A percentile compares a stretch with the other conserved stretches of the same genome.
These are phyloP conservation scores for Oscheius sp. DNA, from an alignment of 2,888 invertebrate species.

Conservation along the genomic window DNA sequence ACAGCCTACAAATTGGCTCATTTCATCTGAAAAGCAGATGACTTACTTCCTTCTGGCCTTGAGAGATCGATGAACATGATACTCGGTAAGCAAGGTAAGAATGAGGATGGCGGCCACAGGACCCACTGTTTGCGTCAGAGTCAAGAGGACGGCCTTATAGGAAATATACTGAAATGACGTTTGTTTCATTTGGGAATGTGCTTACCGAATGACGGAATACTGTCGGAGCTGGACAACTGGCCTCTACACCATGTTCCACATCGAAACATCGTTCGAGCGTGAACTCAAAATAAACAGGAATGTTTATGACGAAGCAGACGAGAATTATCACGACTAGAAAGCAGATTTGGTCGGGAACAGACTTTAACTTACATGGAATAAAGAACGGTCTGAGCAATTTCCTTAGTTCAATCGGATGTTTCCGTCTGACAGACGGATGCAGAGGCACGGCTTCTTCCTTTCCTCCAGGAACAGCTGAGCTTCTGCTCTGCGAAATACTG, in stretches of 20 bases:
- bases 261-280: constrained; percentile 63
- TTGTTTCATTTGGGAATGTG: not conserved
- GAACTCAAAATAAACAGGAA: constrained; percentile 69
- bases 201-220: constrained; percentile 60
- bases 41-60: constrained; percentile 67
- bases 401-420: constrained; percentile 44
- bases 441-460: constrained; percentile 29
- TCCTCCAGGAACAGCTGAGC: constrained; percentile 3
- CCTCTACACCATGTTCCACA: constrained; percentile 52
- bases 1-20: constrained; percentile 51
- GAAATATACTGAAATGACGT: constrained; percentile 57
- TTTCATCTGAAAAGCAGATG: not conserved
- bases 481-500: constrained; percentile 15
- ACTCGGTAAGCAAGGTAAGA: constrained; percentile 68
- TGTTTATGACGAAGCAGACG: constrained; percentile 65
- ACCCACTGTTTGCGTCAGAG: constrained; percentile 68
- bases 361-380: constrained; percentile 45
- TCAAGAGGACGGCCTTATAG: constrained; percentile 64
- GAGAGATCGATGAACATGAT: constrained; percentile 64
- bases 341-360: not conserved
- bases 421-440: constrained; percentile 16
- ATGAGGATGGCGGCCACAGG: constrained; percentile 67
- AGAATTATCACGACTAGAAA: constrained; percentile 62
- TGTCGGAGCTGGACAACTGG: constrained; percentile 63
- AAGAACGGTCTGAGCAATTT: constrained; percentile 61